phyloP scores from a whole-genome alignment of 2,113 vertebrate genomes.

The Tautogolabrus adspersus region DNA sequence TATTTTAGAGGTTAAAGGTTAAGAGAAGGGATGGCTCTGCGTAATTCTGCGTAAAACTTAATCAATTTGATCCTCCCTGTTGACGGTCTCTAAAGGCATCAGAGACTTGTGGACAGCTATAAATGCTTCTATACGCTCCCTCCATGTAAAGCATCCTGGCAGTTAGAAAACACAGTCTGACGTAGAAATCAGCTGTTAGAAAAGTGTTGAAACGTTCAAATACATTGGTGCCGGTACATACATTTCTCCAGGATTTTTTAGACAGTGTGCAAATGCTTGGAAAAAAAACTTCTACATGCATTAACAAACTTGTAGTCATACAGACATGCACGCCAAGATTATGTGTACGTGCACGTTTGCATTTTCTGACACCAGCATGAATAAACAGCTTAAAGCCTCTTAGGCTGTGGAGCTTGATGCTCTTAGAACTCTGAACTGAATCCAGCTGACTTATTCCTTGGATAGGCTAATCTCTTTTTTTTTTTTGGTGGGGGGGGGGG shows the following conservation, averaged over 20 bases:
- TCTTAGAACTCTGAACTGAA: constrained; percentile 37
- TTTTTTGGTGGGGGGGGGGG: not conserved
- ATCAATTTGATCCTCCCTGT: too few relatives aligned
- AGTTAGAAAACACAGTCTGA: not conserved
- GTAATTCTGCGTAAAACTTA: too few relatives aligned
- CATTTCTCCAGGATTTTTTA: too few relatives aligned
- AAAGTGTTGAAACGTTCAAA: too few relatives aligned
- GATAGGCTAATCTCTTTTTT: constrained; percentile 40
- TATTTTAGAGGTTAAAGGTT: too few relatives aligned
- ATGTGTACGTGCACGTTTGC: not conserved
- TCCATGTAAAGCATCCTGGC: not conserved
- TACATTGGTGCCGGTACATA: too few relatives aligned
- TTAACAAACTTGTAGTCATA: not conserved
- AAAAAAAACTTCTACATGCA: not conserved
- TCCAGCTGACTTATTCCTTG: constrained; percentile 26
- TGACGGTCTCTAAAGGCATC: too few relatives aligned
- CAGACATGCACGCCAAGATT: not conserved
- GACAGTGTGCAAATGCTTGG: not conserved
- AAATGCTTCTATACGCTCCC: not conserved
- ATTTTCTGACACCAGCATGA: constrained; percentile 27
- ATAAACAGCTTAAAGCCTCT: constrained; percentile 25
- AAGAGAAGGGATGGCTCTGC: too few relatives aligned
- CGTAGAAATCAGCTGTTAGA: too few relatives aligned
- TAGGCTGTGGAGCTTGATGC: constrained; percentile 7
- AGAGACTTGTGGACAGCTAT: not conserved